Evolutionary conservation across 2,888 invertebrate genomes (phyloP), one percentile per base, ranked within the genome.

Genomic region (Agriotes lineatus): DNA sequence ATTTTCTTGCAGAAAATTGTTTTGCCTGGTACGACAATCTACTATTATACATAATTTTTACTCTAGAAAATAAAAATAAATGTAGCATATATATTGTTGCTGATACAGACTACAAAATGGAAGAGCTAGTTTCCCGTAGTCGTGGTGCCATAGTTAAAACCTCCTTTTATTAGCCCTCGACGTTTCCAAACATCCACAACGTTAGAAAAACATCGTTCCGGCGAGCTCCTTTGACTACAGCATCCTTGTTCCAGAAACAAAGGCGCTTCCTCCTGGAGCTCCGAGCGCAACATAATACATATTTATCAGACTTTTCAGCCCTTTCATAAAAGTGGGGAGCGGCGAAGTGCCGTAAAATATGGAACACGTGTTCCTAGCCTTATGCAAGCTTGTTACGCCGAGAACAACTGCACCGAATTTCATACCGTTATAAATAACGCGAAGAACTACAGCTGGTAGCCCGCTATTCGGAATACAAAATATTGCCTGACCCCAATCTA

Each of bases 241-340:
- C 19, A 19, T 48, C 22, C 20, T 22, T 2, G 12, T 12, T 10
- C 22, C 12, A 48, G 14, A 20, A 48, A 48, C 48, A 48, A 48
- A 22, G 48, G 25, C 20, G 22, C 6, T 10, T 22, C 19, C 20
- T 4, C 22, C 6, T 25, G 10, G 4, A 22, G 25, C 10, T 20
- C 20, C 45, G n/a, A 48, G 22, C 22, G 12, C 22, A 5, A 48
- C 48, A 48, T 48, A 48, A 25, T 48, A 48, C 20, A 22, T 48
- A 48, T 48, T 48, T 48, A 48, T 48, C 25, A 48, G 48, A 48
- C 2, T 25, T 20, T 45, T 45, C 45, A 45, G 45, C 4, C 45
- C 20, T 19, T 45, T 45, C 10, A 20, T 45, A 45, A 45, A 45
- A 45, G 45, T 45, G 20, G 20, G n/a, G 45, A 45, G 20, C 10